phyloP scores from a whole-genome alignment of 2,797 vertebrate species.

The Eremophila alpestris region DNA sequence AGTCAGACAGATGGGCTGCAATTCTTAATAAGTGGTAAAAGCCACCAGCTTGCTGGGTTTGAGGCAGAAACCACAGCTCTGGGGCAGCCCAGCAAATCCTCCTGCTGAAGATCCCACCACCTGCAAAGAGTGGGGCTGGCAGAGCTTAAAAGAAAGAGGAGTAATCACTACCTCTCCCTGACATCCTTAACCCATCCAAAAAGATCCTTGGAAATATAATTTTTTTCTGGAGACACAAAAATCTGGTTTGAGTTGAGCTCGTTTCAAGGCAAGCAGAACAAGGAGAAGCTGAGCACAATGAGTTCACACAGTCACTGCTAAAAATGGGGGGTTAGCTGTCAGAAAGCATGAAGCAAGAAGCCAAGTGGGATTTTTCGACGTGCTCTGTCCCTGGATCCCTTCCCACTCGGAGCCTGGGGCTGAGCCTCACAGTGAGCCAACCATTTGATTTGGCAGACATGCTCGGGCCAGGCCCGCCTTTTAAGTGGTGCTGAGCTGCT shows the following conservation, averaged over 20 bases:
- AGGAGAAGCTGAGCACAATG: fast-evolving
- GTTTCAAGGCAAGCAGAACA: neutral
- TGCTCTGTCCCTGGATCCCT: neutral
- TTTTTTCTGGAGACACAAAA: neutral
- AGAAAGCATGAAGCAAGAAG: neutral
- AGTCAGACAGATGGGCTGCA: neutral
- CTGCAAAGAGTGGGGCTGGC: neutral
- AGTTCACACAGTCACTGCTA: neutral
- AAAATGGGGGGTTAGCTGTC: neutral
- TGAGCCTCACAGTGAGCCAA: neutral
- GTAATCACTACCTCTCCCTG: neutral
- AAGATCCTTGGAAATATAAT: neutral
- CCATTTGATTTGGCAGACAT: neutral
- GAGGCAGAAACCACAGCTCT: neutral
- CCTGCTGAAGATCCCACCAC: neutral
- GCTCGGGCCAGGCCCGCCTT: neutral
- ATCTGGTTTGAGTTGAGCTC: neutral
- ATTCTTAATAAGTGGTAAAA: neutral
- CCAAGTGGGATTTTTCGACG: conserved; percentile 9
- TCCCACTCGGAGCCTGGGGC: neutral
- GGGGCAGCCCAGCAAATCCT: neutral
- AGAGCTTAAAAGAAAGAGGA: neutral
- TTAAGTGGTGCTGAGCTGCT: neutral
- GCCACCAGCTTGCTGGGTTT: neutral
- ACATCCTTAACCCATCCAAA: neutral